Evolutionary conservation across 2,888 invertebrate species (phyloP).

Genomic region (Andrena bucephala): DNA sequence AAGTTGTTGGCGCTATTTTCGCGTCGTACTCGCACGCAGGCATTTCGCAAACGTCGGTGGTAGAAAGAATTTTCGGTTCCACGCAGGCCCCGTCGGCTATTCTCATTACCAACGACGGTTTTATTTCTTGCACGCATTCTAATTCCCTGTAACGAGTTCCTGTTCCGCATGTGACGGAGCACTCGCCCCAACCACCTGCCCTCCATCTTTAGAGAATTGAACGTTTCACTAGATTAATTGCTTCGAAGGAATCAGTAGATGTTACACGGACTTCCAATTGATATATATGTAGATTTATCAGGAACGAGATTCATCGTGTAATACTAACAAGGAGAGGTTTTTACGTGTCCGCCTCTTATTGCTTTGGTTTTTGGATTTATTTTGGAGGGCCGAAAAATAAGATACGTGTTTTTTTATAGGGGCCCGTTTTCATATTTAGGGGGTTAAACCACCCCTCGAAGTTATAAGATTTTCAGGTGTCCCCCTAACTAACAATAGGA

Average conservation of each 20-base stretch:
- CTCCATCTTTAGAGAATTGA: constrained; percentile 87
- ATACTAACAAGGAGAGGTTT: no score
- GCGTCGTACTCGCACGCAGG: constrained; percentile 79
- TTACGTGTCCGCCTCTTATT: no score
- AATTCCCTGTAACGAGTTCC: constrained; percentile 90
- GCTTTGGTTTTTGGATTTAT: no score
- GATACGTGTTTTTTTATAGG: no score
- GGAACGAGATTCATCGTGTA: no score
- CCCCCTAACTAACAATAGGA: no score
- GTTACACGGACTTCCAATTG: background rate
- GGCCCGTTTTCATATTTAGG: no score
- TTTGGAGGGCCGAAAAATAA: no score
- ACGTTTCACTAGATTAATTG: background rate
- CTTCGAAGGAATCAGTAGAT: background rate
- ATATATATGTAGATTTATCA: no score
- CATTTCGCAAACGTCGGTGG: constrained; percentile 84
- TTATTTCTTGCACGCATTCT: constrained; percentile 89
- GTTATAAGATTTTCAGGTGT: no score
- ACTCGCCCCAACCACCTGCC: constrained; percentile 91
- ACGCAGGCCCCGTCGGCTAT: constrained; percentile 88
- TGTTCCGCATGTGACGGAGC: constrained; percentile 91
- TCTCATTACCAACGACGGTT: constrained; percentile 85
- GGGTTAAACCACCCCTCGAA: no score
- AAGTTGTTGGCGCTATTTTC: constrained; percentile 39
- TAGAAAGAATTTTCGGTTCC: constrained; percentile 85